Conservation (phyloP, 2,888 invertebrate species). For the Aelia acuminata region DNA sequence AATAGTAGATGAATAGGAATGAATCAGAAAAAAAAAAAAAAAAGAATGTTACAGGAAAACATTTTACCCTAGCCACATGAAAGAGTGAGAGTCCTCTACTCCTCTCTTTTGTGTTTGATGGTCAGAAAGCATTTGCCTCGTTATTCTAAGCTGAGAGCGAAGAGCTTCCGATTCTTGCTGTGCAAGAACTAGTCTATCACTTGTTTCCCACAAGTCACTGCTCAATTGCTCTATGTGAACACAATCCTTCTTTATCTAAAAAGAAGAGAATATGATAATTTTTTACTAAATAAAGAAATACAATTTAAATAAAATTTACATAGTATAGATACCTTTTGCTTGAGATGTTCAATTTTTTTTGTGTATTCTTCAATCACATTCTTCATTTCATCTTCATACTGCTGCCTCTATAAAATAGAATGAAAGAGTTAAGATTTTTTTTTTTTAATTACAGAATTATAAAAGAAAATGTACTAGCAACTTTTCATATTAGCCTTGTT, state of each 20-base stretch:
- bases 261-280: conserved; percentile 44
- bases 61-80: conserved; percentile 58
- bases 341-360: conserved; percentile 69
- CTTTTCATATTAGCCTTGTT: no score
- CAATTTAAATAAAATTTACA: no score
- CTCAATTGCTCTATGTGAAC: conserved; percentile 72
- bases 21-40: neutral
- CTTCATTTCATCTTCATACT: conserved; percentile 78
- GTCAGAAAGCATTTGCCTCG: conserved; percentile 34
- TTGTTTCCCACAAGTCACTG: conserved; percentile 75
- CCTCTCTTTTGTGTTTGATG: conserved; percentile 41
- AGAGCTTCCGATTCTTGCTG: conserved; percentile 71
- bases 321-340: conserved; percentile 71
- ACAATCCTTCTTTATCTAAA: conserved; percentile 67
- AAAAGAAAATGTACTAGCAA: no score
- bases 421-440: neutral
- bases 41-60: no score
- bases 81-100: conserved; percentile 51
- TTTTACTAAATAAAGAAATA: conserved; percentile 27
- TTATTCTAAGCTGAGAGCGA: conserved; percentile 61
- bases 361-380: conserved; percentile 70
- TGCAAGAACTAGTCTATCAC: conserved; percentile 75
- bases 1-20: neutral
- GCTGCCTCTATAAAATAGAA: conserved; percentile 67
- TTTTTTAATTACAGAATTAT: neutral